A percentile compares a stretch with the other conserved stretches of the same genome.
Evolutionary conservation across 2,888 invertebrate species (phyloP).

Genomic region (Latrodectus hesperus): DNA sequence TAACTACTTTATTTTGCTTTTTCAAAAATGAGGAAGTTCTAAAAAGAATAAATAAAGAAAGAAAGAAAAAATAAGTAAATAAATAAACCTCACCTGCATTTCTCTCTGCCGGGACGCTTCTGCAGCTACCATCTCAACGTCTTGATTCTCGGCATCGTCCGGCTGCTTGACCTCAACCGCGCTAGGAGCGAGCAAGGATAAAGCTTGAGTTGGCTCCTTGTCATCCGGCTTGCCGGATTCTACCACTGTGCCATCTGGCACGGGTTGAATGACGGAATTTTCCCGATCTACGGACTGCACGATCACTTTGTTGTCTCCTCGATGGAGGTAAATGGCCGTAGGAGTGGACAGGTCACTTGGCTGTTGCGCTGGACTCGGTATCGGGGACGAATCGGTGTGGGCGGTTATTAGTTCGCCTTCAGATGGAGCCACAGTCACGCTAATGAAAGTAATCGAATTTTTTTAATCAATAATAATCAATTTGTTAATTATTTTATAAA

Average conservation of each 20-base stretch:
- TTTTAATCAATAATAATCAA: background rate
- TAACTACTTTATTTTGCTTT: too few relatives aligned
- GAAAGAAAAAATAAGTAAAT: background rate
- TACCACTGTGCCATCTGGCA: slow-evolving; percentile 43
- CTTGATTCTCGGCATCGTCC: background rate
- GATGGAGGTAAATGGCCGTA: slow-evolving; percentile 42
- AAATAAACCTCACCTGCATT: slow-evolving; percentile 21
- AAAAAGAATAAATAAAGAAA: too few relatives aligned
- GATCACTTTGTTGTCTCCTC: slow-evolving; percentile 25
- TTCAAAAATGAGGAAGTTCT: too few relatives aligned
- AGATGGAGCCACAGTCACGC: slow-evolving; percentile 29
- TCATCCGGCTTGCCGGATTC: slow-evolving; percentile 10
- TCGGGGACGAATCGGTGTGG: slow-evolving; percentile 20
- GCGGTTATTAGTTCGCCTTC: slow-evolving; percentile 40
- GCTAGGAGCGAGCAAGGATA: slow-evolving; percentile 28
- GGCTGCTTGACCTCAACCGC: slow-evolving; percentile 43
- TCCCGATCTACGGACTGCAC: slow-evolving; percentile 42
- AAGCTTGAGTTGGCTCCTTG: slow-evolving; percentile 27
- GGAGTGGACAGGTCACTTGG: slow-evolving; percentile 27
- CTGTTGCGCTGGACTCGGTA: slow-evolving; percentile 41
- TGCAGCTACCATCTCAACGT: slow-evolving; percentile 23
- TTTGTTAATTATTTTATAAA: too few relatives aligned
- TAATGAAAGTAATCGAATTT: background rate
- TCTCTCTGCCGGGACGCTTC: slow-evolving; percentile 31
- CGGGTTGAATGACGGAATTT: slow-evolving; percentile 59